Evolutionary conservation across 2,888 invertebrate genomes (phyloP).

Genomic region (Callinectes sapidus): DNA sequence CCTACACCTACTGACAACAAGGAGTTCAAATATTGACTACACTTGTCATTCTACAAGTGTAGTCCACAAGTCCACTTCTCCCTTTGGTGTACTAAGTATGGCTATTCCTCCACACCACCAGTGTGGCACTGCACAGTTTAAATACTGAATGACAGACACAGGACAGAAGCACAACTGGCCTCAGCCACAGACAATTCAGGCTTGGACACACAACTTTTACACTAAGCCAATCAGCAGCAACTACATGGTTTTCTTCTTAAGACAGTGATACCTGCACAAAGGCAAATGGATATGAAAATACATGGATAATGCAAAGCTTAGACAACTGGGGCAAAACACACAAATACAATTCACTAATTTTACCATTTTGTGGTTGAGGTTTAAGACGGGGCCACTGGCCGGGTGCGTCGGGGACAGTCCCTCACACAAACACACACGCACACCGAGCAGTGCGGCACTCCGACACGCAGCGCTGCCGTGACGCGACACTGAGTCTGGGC

Average conservation of each 20-base stretch:
- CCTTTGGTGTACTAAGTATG: slow-evolving; percentile 34
- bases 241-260: slow-evolving; percentile 25
- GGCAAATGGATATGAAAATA: slow-evolving; percentile 42
- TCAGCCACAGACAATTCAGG: slow-evolving; percentile 53
- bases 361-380: slow-evolving; percentile 46
- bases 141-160: slow-evolving; percentile 54
- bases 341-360: slow-evolving; percentile 45
- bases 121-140: slow-evolving; percentile 49
- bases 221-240: slow-evolving; percentile 53
- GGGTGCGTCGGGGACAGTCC: slow-evolving; percentile 33
- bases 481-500: slow-evolving; percentile 38
- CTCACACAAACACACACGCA: neutral
- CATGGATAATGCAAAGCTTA: slow-evolving; percentile 61
- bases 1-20: slow-evolving; percentile 36
- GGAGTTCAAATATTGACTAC: slow-evolving; percentile 37
- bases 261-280: slow-evolving; percentile 47
- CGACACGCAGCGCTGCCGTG: slow-evolving; percentile 28
- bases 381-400: slow-evolving; percentile 51
- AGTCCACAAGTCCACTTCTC: slow-evolving; percentile 43
- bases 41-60: slow-evolving; percentile 45
- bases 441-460: neutral
- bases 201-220: slow-evolving; percentile 53
- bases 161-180: slow-evolving; percentile 50
- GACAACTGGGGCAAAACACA: slow-evolving; percentile 55
- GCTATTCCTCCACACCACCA: slow-evolving; percentile 41